A percentile compares a stretch with the other conserved stretches of the same genome.
These are phyloP conservation scores for Aphelenchoides besseyi DNA, from an alignment of 1,140 invertebrate species.

Conservation along the genomic window DNA sequence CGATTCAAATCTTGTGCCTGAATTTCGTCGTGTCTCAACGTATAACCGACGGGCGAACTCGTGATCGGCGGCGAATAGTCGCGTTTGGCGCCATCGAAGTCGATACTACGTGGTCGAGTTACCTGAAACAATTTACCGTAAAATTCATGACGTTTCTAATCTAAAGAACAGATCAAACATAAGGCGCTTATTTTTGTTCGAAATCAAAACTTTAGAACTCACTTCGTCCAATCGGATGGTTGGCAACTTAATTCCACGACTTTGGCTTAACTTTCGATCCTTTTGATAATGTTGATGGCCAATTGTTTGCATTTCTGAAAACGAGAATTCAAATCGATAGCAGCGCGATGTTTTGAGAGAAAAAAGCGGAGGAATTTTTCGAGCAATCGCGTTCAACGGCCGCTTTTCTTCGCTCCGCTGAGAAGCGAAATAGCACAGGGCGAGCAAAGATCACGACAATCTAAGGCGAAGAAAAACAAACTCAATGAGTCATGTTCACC, in stretches of 20 bases:
- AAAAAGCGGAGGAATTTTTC: neutral
- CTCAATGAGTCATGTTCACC: too few species aligned
- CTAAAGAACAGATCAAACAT: neutral
- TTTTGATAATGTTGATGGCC: neutral
- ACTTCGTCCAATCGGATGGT: constrained; percentile 1
- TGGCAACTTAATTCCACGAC: neutral
- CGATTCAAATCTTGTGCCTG: constrained; percentile 34
- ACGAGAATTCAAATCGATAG: neutral
- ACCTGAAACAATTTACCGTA: neutral
- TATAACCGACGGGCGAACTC: constrained; percentile 33
- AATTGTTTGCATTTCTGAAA: neutral
- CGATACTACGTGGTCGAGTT: neutral
- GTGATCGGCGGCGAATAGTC: constrained; percentile 5
- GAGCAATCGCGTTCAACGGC: too few species aligned
- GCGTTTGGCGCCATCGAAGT: neutral
- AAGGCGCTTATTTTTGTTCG: neutral
- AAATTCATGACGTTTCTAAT: neutral
- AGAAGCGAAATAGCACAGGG: too few species aligned
- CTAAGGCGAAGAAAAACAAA: too few species aligned
- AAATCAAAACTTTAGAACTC: neutral
- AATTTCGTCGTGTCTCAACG: constrained; percentile 27
- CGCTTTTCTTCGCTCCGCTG: too few species aligned
- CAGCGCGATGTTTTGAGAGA: neutral
- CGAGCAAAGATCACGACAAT: too few species aligned
- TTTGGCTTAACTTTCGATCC: neutral